A percentile compares a stretch with the other conserved stretches of the same genome.
Conservation (phyloP, 2,797 vertebrate species). For the Clangula hyemalis region DNA sequence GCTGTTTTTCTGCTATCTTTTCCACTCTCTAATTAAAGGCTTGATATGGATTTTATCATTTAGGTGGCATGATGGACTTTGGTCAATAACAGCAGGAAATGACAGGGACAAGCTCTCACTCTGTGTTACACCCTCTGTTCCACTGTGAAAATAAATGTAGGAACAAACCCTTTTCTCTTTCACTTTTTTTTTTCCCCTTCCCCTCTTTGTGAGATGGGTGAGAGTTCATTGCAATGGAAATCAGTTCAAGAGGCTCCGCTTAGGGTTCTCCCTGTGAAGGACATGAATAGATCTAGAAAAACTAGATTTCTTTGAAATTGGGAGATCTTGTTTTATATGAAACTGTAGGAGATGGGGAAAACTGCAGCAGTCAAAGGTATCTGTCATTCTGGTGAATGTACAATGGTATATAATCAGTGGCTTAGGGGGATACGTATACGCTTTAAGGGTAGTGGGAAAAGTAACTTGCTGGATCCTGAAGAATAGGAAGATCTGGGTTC, state of each 20-base stretch:
- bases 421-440: background rate
- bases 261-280: background rate
- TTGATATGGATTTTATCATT: background rate
- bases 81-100: conserved; percentile 47
- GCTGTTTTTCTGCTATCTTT: conserved; percentile 13
- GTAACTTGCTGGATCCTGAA: background rate
- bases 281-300: background rate
- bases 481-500: background rate
- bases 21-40: conserved; percentile 6
- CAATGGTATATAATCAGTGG: background rate
- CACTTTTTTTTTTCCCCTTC: background rate
- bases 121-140: conserved; percentile 26
- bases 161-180: background rate
- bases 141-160: conserved; percentile 33
- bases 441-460: background rate
- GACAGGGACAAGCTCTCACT: background rate
- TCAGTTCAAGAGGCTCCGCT: background rate
- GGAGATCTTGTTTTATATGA: background rate
- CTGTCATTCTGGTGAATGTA: background rate
- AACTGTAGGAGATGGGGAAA: background rate
- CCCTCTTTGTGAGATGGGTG: background rate
- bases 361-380: background rate
- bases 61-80: background rate
- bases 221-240: background rate
- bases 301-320: background rate